phyloP scores from a whole-genome alignment of 2,888 invertebrate species.

The Cantharis rustica region DNA sequence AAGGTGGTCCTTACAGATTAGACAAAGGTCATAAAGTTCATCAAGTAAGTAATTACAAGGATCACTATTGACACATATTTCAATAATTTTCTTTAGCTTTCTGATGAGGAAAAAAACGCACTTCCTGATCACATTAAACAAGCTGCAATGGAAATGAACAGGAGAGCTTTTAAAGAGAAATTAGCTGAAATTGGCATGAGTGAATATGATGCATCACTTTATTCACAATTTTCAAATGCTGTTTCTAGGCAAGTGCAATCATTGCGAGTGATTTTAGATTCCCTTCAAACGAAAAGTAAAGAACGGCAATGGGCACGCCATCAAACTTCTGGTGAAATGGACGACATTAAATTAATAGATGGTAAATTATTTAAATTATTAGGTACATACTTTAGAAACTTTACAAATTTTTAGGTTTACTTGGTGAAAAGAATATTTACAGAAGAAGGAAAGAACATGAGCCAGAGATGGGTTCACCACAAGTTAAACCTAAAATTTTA shows the following conservation, averaged over 20 bases:
- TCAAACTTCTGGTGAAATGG: slow-evolving; percentile 93
- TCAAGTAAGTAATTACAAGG: slow-evolving; percentile 65
- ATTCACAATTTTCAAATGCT: slow-evolving; percentile 78
- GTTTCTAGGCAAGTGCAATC: slow-evolving; percentile 84
- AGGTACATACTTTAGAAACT: neutral
- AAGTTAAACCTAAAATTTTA: slow-evolving; percentile 85
- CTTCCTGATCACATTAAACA: slow-evolving; percentile 87
- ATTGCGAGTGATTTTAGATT: slow-evolving; percentile 81
- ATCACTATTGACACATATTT: neutral
- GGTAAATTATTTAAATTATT: slow-evolving; percentile 56
- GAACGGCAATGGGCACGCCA: slow-evolving; percentile 93
- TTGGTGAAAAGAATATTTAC: slow-evolving; percentile 93
- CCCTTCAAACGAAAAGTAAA: slow-evolving; percentile 90
- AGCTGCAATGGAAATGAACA: slow-evolving; percentile 93
- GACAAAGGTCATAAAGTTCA: slow-evolving; percentile 94
- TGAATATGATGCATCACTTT: slow-evolving; percentile 87
- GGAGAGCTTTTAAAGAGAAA: slow-evolving; percentile 84
- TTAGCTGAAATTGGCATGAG: slow-evolving; percentile 94
- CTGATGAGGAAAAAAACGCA: slow-evolving; percentile 86
- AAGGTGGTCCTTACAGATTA: slow-evolving; percentile 93
- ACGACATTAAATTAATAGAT: slow-evolving; percentile 94
- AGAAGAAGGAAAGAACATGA: slow-evolving; percentile 81
- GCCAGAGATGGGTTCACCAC: slow-evolving; percentile 86
- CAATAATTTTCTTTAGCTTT: slow-evolving; percentile 59
- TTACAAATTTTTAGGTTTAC: slow-evolving; percentile 62